Conservation (phyloP, 1,140 invertebrate species). For the Triops longicaudatus region DNA sequence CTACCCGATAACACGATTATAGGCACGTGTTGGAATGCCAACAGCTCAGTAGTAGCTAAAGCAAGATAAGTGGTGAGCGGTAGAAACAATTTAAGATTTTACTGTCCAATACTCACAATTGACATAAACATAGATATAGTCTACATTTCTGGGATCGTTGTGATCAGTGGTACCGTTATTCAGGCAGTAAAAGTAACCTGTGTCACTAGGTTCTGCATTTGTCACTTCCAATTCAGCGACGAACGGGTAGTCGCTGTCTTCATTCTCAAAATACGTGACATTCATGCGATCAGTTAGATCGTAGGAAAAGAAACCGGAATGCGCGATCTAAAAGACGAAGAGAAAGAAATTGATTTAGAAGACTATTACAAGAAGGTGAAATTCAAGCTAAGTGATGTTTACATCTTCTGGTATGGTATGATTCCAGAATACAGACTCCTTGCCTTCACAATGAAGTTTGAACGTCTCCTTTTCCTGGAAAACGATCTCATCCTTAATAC, state of each 20-base stretch:
- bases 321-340: background rate
- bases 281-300: background rate
- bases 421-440: background rate
- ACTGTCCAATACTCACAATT: background rate
- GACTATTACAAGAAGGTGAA: no score
- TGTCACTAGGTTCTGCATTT: background rate
- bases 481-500: background rate
- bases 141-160: background rate
- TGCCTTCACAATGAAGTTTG: background rate
- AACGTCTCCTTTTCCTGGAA: background rate
- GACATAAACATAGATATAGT: conserved; percentile 16
- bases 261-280: background rate
- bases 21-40: no score
- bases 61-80: background rate
- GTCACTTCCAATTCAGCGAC: background rate
- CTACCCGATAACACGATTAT: background rate
- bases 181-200: conserved; percentile 16
- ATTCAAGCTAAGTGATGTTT: background rate
- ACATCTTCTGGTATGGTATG: background rate
- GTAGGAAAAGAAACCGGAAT: background rate
- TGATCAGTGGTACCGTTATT: background rate
- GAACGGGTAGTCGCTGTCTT: background rate
- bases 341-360: background rate
- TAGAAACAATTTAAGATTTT: background rate
- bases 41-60: background rate